Base-by-base conservation (phyloP, 2,888 invertebrate species). In the Ceraclea dissimilis region DNA sequence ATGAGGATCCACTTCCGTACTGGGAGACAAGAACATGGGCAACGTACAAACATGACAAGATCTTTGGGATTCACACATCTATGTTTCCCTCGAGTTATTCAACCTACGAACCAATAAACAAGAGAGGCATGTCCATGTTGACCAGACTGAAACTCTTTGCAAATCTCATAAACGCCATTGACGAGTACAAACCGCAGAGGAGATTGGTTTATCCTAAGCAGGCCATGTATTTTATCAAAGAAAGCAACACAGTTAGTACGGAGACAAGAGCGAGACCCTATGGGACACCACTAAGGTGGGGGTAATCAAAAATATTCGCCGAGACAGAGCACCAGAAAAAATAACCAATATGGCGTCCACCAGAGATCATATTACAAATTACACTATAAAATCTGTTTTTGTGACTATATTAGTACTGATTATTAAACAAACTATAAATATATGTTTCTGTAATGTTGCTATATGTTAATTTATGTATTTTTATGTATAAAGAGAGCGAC, bases 231-330 rank as follows among this genome's bases (percentile, higher is more conserved):
- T 52, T 49, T 31, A 26, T 59, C 2, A 57, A 66, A 66, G 43
- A 63, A 61, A 64, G 67, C 57, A 60, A 67, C 57, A 60, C 68
- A 55, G 68, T 70, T 51, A 71, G 69, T 52, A 69, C 71, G 11
- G 71, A 72, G 61, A 72, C 72, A 18, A 64, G 73, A 56, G 70
- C 71, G 8, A 66, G 75, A 64, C 74, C 75, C 54, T 64, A 68
- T 33, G 76, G 76, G 11, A 73, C 75, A 63, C 77, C 77, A 16
- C 67, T 77, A 48, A 68, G 77, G 61, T 77, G 76, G 76, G 77
- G 77, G 54, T 73, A 70, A 55, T n/a, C 13, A 21, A 26, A 49
- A 18, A n/a, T n/a, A n/a, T n/a, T n/a, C n/a, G n/a, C n/a, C n/a
- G n/a, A n/a, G n/a, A n/a, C n/a, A n/a, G n/a, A n/a, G n/a, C n/a